A percentile compares a stretch with the other conserved stretches of the same genome.
Conservation (phyloP, 2,113 vertebrate species). For the Mesitornis unicolor region DNA sequence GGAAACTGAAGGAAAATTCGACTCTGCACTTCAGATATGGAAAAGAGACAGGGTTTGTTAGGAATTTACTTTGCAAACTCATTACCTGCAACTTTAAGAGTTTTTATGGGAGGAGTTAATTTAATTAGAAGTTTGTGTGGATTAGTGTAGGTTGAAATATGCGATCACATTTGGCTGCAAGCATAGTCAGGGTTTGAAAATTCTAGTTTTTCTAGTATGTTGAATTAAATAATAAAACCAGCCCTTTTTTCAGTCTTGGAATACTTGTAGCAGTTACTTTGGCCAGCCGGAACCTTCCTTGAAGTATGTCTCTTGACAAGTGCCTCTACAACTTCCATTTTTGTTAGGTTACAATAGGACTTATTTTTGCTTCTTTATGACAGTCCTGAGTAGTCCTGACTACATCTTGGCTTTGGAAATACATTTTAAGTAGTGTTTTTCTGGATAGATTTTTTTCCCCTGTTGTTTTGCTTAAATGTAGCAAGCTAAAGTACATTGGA, state of each 20-base stretch:
- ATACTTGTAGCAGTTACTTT: not conserved
- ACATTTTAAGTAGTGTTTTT: not conserved
- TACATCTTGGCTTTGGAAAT: not conserved
- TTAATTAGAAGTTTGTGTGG: not conserved
- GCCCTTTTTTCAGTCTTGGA: not conserved
- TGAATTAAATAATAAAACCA: not conserved
- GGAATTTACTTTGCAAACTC: not conserved
- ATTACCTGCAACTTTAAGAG: not conserved
- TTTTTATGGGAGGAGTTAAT: not conserved
- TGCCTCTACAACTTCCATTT: not conserved
- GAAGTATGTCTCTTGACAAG: not conserved
- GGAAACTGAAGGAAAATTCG: not conserved
- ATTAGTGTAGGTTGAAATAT: not conserved
- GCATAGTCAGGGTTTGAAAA: not conserved
- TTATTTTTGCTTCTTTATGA: not conserved
- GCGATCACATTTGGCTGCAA: not conserved
- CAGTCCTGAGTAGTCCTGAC: not conserved
- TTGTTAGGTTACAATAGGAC: not conserved
- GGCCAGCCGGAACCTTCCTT: not conserved
- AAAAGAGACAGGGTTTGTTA: not conserved
- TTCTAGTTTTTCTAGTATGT: not conserved
- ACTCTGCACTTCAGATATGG: not conserved
- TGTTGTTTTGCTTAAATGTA: not conserved
- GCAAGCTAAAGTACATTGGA: not conserved
- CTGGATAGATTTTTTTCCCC: not conserved